Conservation (phyloP, 2,888 invertebrate genomes). For the Andrena fulva region DNA sequence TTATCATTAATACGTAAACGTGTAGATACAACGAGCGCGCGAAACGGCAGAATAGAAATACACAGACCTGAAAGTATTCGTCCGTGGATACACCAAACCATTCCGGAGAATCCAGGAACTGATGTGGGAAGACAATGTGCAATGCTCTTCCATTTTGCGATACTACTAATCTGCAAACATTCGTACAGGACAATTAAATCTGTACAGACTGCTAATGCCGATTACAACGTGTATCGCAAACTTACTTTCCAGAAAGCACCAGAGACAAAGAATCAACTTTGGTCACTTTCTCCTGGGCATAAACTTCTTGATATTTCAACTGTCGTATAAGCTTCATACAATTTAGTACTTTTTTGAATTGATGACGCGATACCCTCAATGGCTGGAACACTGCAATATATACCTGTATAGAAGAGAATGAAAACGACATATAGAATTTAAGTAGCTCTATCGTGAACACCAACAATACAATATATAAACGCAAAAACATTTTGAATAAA, state of each 20-base stretch:
- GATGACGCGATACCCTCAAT: constrained; percentile 91
- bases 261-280: constrained; percentile 94
- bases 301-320: constrained; percentile 93
- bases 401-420: constrained; percentile 86
- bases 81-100: constrained; percentile 96
- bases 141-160: constrained; percentile 93
- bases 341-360: constrained; percentile 92
- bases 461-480: constrained; percentile 20
- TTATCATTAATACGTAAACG: constrained; percentile 5
- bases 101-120: constrained; percentile 95
- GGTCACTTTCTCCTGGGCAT: constrained; percentile 95
- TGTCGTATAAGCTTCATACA: constrained; percentile 93
- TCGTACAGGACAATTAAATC: not conserved
- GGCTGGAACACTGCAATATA: constrained; percentile 93
- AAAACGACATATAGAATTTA: constrained; percentile 60
- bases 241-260: constrained; percentile 95
- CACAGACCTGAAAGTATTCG: constrained; percentile 92
- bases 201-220: too few relatives aligned
- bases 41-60: not conserved
- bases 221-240: constrained; percentile 70
- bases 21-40: not conserved
- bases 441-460: not conserved
- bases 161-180: constrained; percentile 90
- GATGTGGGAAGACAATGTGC: constrained; percentile 94
- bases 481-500: not conserved